A percentile compares a stretch with the other conserved stretches of the same genome.
These are phyloP conservation scores for Cataglyphis altisquamis DNA, from an alignment of 2,888 invertebrate genomes.

Conservation along the genomic window DNA sequence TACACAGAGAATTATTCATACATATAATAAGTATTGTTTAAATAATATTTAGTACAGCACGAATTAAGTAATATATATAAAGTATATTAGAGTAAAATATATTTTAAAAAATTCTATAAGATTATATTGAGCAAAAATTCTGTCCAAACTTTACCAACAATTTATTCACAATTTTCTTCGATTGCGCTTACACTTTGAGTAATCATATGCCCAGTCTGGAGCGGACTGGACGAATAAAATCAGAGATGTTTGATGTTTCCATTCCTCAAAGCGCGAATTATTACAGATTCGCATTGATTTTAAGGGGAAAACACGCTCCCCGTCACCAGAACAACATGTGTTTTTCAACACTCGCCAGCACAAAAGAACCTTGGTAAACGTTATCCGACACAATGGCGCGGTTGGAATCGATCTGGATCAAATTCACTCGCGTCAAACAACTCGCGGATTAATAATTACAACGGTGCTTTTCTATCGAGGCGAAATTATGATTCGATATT, in stretches of 20 bases:
- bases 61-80: not conserved
- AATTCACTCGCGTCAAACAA: slow-evolving; percentile 56
- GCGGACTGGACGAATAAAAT: slow-evolving; percentile 35
- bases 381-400: slow-evolving; percentile 56
- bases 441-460: slow-evolving; percentile 56
- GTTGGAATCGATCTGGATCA: slow-evolving; percentile 58
- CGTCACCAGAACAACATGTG: slow-evolving; percentile 43
- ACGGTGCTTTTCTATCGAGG: slow-evolving; percentile 50
- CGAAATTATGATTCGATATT: slow-evolving; percentile 52
- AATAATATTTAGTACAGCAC: not conserved
- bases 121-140: not conserved
- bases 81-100: not conserved
- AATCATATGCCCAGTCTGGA: slow-evolving; percentile 33
- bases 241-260: slow-evolving; percentile 38
- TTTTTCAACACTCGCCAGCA: slow-evolving; percentile 44
- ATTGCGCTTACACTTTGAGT: slow-evolving; percentile 40
- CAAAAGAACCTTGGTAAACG: slow-evolving; percentile 56
- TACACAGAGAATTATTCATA: not conserved
- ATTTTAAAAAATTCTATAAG: not conserved
- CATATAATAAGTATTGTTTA: not conserved
- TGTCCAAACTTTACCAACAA: not conserved
- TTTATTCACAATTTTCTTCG: slow-evolving; percentile 39
- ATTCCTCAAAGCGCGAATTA: slow-evolving; percentile 50
- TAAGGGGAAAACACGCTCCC: slow-evolving; percentile 34
- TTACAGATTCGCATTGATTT: slow-evolving; percentile 53